These are phyloP conservation scores for Coleophora flavipennella DNA, from an alignment of 2,888 invertebrate species.

Conservation along the genomic window DNA sequence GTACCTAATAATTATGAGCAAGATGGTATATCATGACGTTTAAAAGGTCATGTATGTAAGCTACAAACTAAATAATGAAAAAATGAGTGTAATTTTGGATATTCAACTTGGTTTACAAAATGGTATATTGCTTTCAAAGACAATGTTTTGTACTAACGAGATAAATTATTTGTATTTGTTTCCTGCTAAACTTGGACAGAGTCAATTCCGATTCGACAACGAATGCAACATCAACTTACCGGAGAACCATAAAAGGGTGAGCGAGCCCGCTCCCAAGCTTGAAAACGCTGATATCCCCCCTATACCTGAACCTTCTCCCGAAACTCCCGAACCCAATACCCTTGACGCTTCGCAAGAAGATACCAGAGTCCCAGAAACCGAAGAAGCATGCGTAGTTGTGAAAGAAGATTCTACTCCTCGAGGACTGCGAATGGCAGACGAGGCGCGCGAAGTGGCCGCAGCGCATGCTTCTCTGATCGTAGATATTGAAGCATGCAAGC, in stretches of 20 bases:
- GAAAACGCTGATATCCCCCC: slow-evolving; percentile 36
- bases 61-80: no score
- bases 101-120: no score
- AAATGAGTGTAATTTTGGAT: no score
- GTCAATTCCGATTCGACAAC: slow-evolving; percentile 99
- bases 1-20: no score
- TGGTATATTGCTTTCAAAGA: no score
- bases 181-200: slow-evolving; percentile 77
- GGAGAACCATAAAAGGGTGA: slow-evolving; percentile 99
- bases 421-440: slow-evolving; percentile 59
- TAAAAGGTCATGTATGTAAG: no score
- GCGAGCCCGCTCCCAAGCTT: slow-evolving; percentile 72
- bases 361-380: slow-evolving; percentile 34
- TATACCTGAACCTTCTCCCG: slow-evolving; percentile 16
- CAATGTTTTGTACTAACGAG: no score
- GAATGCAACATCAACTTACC: slow-evolving; percentile 98
- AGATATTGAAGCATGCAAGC: slow-evolving; percentile 77
- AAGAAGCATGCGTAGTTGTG: slow-evolving; percentile 62
- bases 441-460: slow-evolving; percentile 64
- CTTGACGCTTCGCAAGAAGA: slow-evolving; percentile 46
- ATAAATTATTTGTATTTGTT: slow-evolving; percentile 30
- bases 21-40: no score
- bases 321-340: slow-evolving; percentile 28
- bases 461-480: slow-evolving; percentile 69
- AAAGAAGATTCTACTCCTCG: slow-evolving; percentile 60